Base-by-base conservation (phyloP, 2,888 invertebrate genomes). In the Diaphora mendica region DNA sequence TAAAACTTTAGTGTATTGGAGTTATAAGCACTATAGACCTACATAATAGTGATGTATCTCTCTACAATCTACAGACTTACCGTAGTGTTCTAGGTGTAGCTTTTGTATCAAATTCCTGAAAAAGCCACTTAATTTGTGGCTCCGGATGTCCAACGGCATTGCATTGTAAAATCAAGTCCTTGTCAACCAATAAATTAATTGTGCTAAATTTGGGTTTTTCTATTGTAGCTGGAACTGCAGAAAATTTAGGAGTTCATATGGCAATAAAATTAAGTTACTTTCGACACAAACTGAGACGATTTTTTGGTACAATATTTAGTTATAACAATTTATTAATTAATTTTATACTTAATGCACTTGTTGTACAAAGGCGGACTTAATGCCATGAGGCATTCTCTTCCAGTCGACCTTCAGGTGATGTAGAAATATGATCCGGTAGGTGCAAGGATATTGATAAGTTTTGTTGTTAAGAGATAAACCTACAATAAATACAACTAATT, bases 61-160 rank as follows among this genome's bases (percentile, higher is more conserved):
- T 33, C 4, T 33, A 35, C 35, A 35, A 35, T 35, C 35, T 35
- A 35, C 4, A 35, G 7, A 35, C 35, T 74, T 78, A 91, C 91
- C 79, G 77, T 23, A 87, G 39, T 26, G 51, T 48, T 70, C 66
- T 76, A 30, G 62, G 30, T 3, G 77, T 72, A 30, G 67, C 64
- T 69, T 67, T 77, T 5, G 70, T 55, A 44, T 84, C 75, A 3
- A 65, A 42, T 62, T 81, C 83, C 26, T 78, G 75, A 72, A 83
- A 88, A 9, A 76, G 67, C 92, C 92, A 93, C 42, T 79, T 78
- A 15, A 91, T 80, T 4, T 72, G 71, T 9, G 93, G 92, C 64
- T 62, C 74, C 9, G 92, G 91, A 35, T 81, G 71, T 3, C 93
- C 93, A 39, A 80, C 73, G 8, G 88, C 89, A 5, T 59, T n/a